A percentile compares a stretch with the other conserved stretches of the same genome.
Evolutionary conservation across 30 jellyfish, hydroid and myxozoan genomes (phyloP).

Genomic region (Catostylus mosaicus): DNA sequence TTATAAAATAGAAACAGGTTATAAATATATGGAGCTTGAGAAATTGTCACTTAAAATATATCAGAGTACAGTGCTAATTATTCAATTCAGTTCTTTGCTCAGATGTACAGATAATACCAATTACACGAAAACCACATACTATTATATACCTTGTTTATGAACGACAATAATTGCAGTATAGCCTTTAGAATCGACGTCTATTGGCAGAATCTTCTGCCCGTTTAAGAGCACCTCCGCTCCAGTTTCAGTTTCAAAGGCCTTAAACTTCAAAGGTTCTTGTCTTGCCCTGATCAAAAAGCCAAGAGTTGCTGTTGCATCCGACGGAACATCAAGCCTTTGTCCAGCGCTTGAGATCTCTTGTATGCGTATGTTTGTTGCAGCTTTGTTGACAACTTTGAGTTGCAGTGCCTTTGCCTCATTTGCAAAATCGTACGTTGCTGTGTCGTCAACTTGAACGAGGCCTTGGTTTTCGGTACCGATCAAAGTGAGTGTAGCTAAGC

Average conservation of each 20-base stretch:
- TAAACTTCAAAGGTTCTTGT: constrained; percentile 88
- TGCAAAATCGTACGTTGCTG: constrained; percentile 30
- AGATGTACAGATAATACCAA: too few relatives aligned
- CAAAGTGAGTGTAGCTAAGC: constrained; percentile 34
- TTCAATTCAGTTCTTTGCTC: too few relatives aligned
- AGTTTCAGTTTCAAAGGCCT: constrained; percentile 77
- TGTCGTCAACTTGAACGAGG: constrained; percentile 33
- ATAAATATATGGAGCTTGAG: too few relatives aligned
- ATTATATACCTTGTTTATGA: constrained; percentile 77
- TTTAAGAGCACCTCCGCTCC: constrained; percentile 72
- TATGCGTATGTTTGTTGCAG: constrained; percentile 32
- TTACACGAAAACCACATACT: too few relatives aligned
- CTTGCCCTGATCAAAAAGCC: constrained; percentile 77
- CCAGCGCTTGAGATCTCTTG: constrained; percentile 85
- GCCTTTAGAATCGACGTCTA: constrained; percentile 79
- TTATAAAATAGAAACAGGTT: too few relatives aligned
- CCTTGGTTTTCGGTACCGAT: constrained; percentile 57
- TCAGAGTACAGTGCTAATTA: too few relatives aligned
- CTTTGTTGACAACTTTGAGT: constrained; percentile 51
- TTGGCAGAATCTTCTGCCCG: constrained; percentile 81
- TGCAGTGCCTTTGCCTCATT: constrained; percentile 51
- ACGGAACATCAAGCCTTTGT: constrained; percentile 91
- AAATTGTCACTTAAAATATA: too few relatives aligned
- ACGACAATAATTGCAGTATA: constrained; percentile 64
- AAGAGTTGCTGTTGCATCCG: constrained; percentile 91